phyloP scores from a whole-genome alignment of 35 echinoderm and acorn worm genomes.

The Patiria miniata region DNA sequence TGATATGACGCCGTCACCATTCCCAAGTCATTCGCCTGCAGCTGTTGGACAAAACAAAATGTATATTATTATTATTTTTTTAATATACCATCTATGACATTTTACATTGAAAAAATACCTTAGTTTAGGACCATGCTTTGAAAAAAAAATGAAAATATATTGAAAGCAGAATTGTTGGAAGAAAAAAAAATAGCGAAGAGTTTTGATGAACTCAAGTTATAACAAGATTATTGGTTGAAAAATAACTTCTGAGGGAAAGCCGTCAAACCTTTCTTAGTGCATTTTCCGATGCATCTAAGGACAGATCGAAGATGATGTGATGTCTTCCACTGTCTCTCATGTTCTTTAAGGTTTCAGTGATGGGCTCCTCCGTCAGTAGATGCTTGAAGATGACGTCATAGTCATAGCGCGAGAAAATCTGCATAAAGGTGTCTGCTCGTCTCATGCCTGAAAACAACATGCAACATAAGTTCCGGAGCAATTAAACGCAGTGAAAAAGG shows the following conservation, averaged over 20 bases:
- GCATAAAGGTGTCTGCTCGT: constrained; percentile 33
- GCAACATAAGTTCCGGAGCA: no score
- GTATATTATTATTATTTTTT: not conserved
- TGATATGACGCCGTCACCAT: constrained; percentile 93
- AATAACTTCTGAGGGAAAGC: no score
- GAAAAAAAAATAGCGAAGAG: no score
- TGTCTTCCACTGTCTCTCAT: constrained; percentile 5
- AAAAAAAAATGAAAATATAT: no score
- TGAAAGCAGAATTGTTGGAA: no score
- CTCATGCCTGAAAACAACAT: constrained; percentile 36
- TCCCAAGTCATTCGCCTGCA: constrained; percentile 39
- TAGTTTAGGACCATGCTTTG: not conserved
- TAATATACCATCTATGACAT: no score
- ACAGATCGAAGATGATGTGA: constrained; percentile 30
- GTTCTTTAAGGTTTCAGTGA: constrained; percentile 10
- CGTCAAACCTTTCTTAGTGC: constrained; percentile 33
- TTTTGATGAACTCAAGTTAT: no score
- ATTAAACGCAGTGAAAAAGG: no score
- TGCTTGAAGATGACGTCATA: constrained; percentile 24
- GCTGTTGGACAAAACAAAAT: not conserved
- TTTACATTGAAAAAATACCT: not conserved
- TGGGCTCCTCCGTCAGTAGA: not conserved
- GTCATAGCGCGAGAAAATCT: constrained; percentile 12
- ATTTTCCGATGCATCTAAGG: not conserved
- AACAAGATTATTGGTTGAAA: no score